Conservation (phyloP, 2,888 invertebrate species). For the Malacosoma neustria region DNA sequence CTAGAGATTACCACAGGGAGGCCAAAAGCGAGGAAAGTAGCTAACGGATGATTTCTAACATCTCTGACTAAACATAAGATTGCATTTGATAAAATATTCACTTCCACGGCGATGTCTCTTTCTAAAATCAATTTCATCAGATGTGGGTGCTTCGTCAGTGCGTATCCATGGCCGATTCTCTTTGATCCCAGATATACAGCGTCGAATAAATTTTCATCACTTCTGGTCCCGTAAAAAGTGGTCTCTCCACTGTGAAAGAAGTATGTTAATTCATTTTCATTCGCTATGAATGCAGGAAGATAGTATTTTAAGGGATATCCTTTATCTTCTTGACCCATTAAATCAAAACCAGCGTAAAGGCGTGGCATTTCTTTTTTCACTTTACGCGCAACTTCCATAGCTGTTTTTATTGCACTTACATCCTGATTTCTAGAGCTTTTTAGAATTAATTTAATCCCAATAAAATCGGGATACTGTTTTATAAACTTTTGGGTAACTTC, state of each 20-base stretch:
- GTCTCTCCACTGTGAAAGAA: conserved; percentile 64
- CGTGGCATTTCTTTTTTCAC: conserved; percentile 66
- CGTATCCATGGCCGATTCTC: conserved; percentile 82
- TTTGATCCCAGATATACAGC: conserved; percentile 78
- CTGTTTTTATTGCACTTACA: background rate
- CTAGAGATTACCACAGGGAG: conserved; percentile 78
- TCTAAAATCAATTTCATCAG: conserved; percentile 63
- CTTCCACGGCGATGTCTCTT: conserved; percentile 76
- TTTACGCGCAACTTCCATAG: background rate
- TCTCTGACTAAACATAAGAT: conserved; percentile 74
- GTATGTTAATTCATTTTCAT: conserved; percentile 48
- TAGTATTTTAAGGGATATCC: conserved; percentile 49
- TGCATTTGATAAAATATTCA: conserved; percentile 83
- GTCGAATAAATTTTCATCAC: conserved; percentile 80
- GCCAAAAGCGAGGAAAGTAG: conserved; percentile 71
- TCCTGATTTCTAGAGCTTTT: background rate
- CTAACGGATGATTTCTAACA: conserved; percentile 48
- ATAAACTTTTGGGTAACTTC: conserved; percentile 70
- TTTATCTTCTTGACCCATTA: conserved; percentile 84
- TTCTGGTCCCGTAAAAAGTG: conserved; percentile 35
- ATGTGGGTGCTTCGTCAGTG: conserved; percentile 78
- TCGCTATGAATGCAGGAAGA: background rate
- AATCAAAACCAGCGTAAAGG: conserved; percentile 82
- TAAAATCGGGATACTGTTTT: conserved; percentile 72
- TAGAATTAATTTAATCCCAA: conserved; percentile 69